Evolutionary conservation across 2,797 vertebrate genomes (phyloP).

Genomic region (Apogon hyalosoma): DNA sequence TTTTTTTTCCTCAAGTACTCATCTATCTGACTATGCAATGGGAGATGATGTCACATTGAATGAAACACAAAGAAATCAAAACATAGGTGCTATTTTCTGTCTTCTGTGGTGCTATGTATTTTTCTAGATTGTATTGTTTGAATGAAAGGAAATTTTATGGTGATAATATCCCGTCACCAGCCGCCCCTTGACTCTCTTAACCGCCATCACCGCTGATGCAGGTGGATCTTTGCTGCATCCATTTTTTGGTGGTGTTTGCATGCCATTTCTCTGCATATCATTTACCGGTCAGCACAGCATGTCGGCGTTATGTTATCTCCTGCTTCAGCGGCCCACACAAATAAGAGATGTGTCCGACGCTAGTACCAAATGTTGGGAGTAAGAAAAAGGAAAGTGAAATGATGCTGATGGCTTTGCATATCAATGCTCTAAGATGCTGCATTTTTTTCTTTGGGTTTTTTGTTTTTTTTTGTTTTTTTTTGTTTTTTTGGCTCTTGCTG

Average conservation of each 20-base stretch:
- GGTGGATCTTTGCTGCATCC: constrained; percentile 56
- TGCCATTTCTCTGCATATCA: constrained; percentile 65
- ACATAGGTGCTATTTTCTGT: constrained; percentile 92
- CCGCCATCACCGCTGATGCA: constrained; percentile 43
- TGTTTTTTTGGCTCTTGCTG: constrained; percentile 45
- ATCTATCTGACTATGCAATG: constrained; percentile 75
- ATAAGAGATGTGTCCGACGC: constrained; percentile 31
- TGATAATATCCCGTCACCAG: constrained; percentile 69
- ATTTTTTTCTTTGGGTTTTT: constrained; percentile 3
- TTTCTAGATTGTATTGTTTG: constrained; percentile 76
- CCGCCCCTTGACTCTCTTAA: constrained; percentile 66
- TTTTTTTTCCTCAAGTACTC: constrained; percentile 52
- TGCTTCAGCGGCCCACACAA: constrained; percentile 38
- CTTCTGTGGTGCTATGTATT: constrained; percentile 94
- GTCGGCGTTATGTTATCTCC: constrained; percentile 46
- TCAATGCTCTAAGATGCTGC: constrained; percentile 56
- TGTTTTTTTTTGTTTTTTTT: too few species aligned
- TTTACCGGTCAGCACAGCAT: constrained; percentile 57
- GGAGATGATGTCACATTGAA: constrained; percentile 80
- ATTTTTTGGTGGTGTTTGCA: constrained; percentile 64
- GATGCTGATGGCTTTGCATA: constrained; percentile 58
- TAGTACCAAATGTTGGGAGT: constrained; percentile 49
- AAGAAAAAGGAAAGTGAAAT: constrained; percentile 24
- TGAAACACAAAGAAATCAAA: constrained; percentile 73
- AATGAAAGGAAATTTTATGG: constrained; percentile 65